A percentile compares a stretch with the other conserved stretches of the same genome.
Conservation (phyloP, 2,797 vertebrate species). For the Coranthus polyacanthus region DNA sequence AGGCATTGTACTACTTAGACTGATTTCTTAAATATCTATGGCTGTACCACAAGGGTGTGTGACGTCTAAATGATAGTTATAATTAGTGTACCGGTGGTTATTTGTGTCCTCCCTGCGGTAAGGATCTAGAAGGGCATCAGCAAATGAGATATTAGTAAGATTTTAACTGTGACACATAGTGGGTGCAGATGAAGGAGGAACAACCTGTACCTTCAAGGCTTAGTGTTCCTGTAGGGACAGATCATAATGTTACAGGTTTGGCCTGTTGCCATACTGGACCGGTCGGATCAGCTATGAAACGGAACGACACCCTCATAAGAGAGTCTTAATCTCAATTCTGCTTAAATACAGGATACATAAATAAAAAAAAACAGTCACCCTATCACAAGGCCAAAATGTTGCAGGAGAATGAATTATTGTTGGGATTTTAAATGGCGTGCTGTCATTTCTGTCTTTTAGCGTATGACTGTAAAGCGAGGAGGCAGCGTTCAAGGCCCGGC, state of each 20-base stretch:
- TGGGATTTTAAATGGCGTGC: background rate
- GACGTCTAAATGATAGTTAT: conserved; percentile 43
- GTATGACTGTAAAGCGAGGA: conserved; percentile 95
- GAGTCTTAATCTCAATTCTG: too few species aligned
- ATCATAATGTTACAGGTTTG: conserved; percentile 19
- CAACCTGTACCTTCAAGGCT: conserved; percentile 12
- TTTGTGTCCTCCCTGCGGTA: conserved; percentile 53
- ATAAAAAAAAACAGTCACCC: too few species aligned
- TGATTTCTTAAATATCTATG: conserved; percentile 22
- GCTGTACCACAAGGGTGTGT: conserved; percentile 21
- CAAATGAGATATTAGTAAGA: conserved; percentile 23
- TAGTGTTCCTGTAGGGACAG: conserved; percentile 18
- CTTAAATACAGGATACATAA: too few species aligned
- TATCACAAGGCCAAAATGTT: background rate
- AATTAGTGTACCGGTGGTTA: conserved; percentile 52
- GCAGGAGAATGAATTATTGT: background rate
- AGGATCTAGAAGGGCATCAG: conserved; percentile 29
- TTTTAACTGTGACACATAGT: conserved; percentile 35
- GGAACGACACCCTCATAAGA: background rate
- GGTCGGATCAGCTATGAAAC: conserved; percentile 2
- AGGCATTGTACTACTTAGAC: background rate
- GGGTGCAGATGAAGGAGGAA: conserved; percentile 9
- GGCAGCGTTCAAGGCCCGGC: conserved; percentile 94
- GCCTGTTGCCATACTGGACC: background rate
- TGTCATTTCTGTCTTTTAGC: conserved; percentile 78